phyloP scores from a whole-genome alignment of 2,888 invertebrate species.

The Ochropacha duplaris region DNA sequence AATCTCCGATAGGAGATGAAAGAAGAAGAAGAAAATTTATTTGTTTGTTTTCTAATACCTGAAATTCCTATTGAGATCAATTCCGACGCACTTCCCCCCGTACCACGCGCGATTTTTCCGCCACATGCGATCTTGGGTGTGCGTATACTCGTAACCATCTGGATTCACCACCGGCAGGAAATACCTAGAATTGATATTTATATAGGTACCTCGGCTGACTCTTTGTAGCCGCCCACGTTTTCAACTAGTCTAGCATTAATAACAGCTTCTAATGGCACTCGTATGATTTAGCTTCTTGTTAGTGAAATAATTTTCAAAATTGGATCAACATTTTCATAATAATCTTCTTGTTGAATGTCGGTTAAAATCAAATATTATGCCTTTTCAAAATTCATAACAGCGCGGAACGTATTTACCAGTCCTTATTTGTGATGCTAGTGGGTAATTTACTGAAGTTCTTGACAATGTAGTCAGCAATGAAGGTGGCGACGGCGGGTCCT shows the following conservation, averaged over 20 bases:
- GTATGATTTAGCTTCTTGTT: too few species aligned
- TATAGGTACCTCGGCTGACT: too few species aligned
- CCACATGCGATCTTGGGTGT: slow-evolving; percentile 91
- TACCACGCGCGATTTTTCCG: slow-evolving; percentile 86
- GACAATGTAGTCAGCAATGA: slow-evolving; percentile 87
- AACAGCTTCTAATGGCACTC: too few species aligned
- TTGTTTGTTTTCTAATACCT: slow-evolving; percentile 74
- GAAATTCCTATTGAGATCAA: slow-evolving; percentile 94
- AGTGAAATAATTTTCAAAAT: too few species aligned
- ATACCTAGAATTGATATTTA: slow-evolving; percentile 81
- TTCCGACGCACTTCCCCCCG: slow-evolving; percentile 83
- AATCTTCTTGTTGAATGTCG: too few species aligned
- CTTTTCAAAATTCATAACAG: too few species aligned
- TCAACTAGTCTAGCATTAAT: too few species aligned
- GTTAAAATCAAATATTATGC: too few species aligned
- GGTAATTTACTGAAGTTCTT: slow-evolving; percentile 87
- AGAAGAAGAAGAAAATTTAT: too few species aligned
- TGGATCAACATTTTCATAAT: too few species aligned
- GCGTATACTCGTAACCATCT: slow-evolving; percentile 94
- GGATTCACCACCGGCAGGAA: slow-evolving; percentile 90
- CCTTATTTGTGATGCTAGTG: slow-evolving; percentile 88
- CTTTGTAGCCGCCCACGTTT: too few species aligned
- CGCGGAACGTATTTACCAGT: slow-evolving; percentile 83
- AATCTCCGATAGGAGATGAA: too few species aligned
- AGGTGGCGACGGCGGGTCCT: slow-evolving; percentile 90